A percentile compares a stretch with the other conserved stretches of the same genome.
Conservation (phyloP, 2,888 invertebrate genomes). For the Lasioglossum morio region DNA sequence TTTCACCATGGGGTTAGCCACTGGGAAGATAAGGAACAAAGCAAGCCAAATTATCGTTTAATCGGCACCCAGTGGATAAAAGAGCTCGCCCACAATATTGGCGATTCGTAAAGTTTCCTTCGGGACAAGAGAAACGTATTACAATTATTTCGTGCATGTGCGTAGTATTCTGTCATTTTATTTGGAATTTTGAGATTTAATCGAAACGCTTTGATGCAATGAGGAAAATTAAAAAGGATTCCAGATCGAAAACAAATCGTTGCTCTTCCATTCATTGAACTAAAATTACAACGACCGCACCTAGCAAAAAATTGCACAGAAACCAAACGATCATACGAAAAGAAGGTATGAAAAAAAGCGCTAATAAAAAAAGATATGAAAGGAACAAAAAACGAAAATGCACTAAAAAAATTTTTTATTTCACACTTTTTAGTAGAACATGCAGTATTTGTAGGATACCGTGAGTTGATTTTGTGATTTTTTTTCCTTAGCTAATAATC, state of each 20-base stretch:
- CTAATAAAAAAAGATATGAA: too few relatives aligned
- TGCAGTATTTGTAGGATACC: too few relatives aligned
- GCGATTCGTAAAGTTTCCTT: background rate
- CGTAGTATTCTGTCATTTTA: too few relatives aligned
- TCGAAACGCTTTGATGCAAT: too few relatives aligned
- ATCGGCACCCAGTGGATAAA: background rate
- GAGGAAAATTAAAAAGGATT: background rate
- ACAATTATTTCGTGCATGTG: too few relatives aligned
- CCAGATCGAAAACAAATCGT: background rate
- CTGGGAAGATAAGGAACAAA: conserved; percentile 42
- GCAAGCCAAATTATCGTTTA: conserved; percentile 3
- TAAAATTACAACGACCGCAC: background rate
- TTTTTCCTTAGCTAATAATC: too few relatives aligned
- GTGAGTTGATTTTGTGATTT: too few relatives aligned
- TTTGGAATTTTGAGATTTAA: too few relatives aligned
- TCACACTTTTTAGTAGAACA: too few relatives aligned
- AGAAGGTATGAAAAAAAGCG: too few relatives aligned
- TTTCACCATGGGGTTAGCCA: conserved; percentile 38
- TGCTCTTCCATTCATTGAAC: background rate
- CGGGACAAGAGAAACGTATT: background rate
- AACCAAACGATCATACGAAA: background rate
- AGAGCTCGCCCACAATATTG: background rate
- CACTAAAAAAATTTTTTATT: too few relatives aligned
- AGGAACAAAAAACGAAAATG: too few relatives aligned
- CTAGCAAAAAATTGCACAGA: background rate